phyloP scores from a whole-genome alignment of 2,113 vertebrate genomes.

The Gulo gulo region DNA sequence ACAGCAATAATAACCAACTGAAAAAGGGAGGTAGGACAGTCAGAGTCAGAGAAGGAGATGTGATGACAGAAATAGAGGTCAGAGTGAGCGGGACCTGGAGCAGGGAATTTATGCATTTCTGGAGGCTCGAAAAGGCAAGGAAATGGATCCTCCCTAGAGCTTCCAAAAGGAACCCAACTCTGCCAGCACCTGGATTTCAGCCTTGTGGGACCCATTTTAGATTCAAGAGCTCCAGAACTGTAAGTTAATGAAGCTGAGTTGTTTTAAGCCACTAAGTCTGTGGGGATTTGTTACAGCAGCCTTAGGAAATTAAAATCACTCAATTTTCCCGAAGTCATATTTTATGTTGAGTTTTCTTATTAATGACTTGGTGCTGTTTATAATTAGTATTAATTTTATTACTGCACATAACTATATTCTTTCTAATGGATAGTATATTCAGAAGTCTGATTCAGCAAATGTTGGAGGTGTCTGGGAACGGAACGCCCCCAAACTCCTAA shows the following conservation, averaged over 20 bases:
- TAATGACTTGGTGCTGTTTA: not conserved
- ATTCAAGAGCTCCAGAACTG: not conserved
- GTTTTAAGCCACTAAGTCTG: not conserved
- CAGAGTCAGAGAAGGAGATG: not conserved
- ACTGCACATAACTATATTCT: not conserved
- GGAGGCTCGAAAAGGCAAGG: not conserved
- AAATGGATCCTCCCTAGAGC: not conserved
- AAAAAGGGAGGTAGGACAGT: not conserved
- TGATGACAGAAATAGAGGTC: not conserved
- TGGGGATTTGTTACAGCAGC: not conserved
- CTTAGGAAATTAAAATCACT: not conserved
- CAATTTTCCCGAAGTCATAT: not conserved
- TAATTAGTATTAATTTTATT: not conserved
- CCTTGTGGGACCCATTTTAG: not conserved
- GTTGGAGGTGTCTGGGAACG: not conserved
- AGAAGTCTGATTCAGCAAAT: not conserved
- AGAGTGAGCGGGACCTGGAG: not conserved
- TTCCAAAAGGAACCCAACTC: not conserved
- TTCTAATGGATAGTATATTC: not conserved
- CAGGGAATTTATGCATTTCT: too few relatives aligned
- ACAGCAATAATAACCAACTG: not conserved
- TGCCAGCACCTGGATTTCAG: not conserved
- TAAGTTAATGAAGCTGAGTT: not conserved
- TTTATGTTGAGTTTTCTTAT: not conserved
- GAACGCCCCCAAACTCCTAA: not conserved